Evolutionary conservation across 2,888 invertebrate genomes (phyloP), one percentile per base, ranked within the genome.

Genomic region (Stegana nigrithorax): DNA sequence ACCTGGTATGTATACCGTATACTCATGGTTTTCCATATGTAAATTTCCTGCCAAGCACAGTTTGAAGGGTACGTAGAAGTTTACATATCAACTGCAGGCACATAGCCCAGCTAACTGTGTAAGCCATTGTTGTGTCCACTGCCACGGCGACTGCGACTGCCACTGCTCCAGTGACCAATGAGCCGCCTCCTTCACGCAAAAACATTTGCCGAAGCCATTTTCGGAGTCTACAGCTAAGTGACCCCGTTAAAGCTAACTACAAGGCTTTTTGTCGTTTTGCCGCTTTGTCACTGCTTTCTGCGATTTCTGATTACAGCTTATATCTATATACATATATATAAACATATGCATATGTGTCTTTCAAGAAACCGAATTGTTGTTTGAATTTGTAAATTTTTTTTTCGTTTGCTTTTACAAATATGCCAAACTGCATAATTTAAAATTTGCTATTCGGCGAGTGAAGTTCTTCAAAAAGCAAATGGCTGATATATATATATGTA

Each of bases 91-190:
- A n/a, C n/a, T 78, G 80, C 75, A 75, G 72, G 74, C 72, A 76
- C 14, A 39, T 39, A 39, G 39, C 14, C 39, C 68, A 67, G 66
- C 78, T 77, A 77, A 80, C 80, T 80, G 75, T 76, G 76, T 76
- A 78, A 76, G 73, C 76, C 80, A 77, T 77, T 79, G 79, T 78
- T 78, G 78, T 80, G 78, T 78, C 67, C 68, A 58, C 42, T 51
- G 39, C 10, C 57, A 29, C 36, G 17, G 51, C 21, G 25, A 17
- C 55, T 45, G 59, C 53, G 59, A 62, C 60, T 26, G 61, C 32
- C 25, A 36, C 60, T 64, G 64, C 60, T 57, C 60, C 60, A 58
- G 60, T 17, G n/a, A 2, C 39, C 56, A 50, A 55, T 60, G 62
- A 39, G 62, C 25, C 50, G 56, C 50, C 4, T 39, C 42, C n/a